Evolutionary conservation across 2,888 invertebrate species (phyloP), one percentile per base, ranked within the genome.

Genomic region (Apodemia hepburni): DNA sequence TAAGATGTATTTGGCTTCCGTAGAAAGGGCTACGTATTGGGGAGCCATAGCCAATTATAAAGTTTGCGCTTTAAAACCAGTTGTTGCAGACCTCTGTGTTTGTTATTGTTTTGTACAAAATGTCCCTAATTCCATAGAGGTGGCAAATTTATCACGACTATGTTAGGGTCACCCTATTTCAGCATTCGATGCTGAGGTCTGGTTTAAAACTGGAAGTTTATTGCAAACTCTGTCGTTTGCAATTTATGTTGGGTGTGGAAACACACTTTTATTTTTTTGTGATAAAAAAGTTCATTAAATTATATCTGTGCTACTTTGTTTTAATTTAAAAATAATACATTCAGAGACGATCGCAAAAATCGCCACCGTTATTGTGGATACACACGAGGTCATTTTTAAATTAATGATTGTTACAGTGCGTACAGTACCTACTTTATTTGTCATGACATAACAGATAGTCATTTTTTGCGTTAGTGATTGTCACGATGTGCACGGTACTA

Each of bases 41-140:
- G 77, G 82, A 81, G 84, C 78, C 81, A 83, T 80, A 81, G 80
- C 86, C 87, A 89, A 88, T 88, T 89, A 89, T 85, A 88, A 88
- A 88, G 83, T 89, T 89, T 82, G 78, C 75, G 73, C 71, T 72
- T 70, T 71, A 71, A 64, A 66, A 71, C 86, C 82, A 82, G 61
- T 71, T 63, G 68, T 47, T 51, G 29, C 12, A 71, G 81, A 79
- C 61, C 81, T 68, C 67, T 49, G 42, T 27, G 59, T 57, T 62
- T 29, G 29, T 49, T 45, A 42, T 65, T 60, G 61, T 61, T 61
- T 45, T 29, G 18, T 59, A 63, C 61, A 63, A 60, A 27, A n/a
- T 47, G n/a, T 61, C 22, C 45, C 59, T 38, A 63, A 66, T 29
- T 61, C 64, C 49, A 60, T 47, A 8, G 18, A 42, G 60, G 51